Conservation (phyloP, 2,888 invertebrate species). For the Dendrolimus pini region DNA sequence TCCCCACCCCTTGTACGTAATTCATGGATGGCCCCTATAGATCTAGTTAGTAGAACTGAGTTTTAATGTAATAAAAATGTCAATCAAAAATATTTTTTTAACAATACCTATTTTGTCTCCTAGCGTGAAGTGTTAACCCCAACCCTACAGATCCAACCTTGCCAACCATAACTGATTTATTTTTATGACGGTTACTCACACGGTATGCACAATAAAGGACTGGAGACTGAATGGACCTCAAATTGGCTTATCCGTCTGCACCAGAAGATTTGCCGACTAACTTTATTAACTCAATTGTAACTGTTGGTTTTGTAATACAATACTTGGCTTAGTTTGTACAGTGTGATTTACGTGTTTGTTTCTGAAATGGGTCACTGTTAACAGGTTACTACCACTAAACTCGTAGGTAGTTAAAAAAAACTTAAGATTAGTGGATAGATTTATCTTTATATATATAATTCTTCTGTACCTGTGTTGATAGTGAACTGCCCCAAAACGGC, state of each 20-base stretch:
- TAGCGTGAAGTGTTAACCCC: background rate
- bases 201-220: slow-evolving; percentile 1
- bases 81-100: background rate
- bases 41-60: no score
- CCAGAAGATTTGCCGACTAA: slow-evolving; percentile 6
- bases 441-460: no score
- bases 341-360: no score
- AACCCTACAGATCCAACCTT: background rate
- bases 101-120: background rate
- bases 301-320: background rate
- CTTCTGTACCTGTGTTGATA: no score
- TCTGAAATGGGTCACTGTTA: no score
- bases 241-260: background rate
- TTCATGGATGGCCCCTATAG: no score
- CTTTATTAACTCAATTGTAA: slow-evolving; percentile 20
- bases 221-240: background rate
- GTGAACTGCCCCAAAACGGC: no score
- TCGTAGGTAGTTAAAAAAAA: no score
- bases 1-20: no score
- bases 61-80: no score
- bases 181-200: background rate
- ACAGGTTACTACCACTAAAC: no score
- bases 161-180: slow-evolving; percentile 1
- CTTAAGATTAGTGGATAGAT: no score
- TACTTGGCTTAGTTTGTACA: background rate